phyloP scores from a whole-genome alignment of 2,113 vertebrate species.

The Barnardius zonarius region DNA sequence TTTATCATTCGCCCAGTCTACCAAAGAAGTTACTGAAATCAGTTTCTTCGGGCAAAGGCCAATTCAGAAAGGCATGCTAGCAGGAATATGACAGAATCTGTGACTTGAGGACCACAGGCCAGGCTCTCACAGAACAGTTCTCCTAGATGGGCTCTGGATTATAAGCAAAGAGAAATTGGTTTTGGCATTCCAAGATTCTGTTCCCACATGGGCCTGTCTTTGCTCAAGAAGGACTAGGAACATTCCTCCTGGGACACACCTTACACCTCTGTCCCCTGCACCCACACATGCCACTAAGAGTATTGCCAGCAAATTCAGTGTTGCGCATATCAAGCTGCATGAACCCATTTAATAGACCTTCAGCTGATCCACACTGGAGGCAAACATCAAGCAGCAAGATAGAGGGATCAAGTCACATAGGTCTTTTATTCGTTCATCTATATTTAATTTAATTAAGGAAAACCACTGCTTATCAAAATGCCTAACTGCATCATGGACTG shows the following conservation, averaged over 20 bases:
- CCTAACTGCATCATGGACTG: rapidly evolving
- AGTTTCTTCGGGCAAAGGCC: not conserved
- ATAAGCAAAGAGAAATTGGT: not conserved
- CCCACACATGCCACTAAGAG: not conserved
- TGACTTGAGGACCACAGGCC: not conserved
- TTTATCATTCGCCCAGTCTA: not conserved
- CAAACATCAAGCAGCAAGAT: not conserved
- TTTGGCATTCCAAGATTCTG: not conserved
- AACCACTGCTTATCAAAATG: not conserved
- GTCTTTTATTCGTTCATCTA: not conserved
- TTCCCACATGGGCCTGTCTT: not conserved
- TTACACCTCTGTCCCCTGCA: not conserved
- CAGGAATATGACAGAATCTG: not conserved
- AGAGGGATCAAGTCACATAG: not conserved
- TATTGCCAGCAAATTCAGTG: not conserved
- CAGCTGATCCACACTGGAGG: not conserved
- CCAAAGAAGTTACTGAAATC: not conserved
- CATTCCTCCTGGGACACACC: not conserved
- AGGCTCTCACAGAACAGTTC: not conserved
- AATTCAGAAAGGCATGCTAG: not conserved
- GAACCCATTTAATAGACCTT: not conserved
- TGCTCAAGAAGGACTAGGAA: not conserved
- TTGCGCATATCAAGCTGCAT: not conserved
- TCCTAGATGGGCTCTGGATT: not conserved
- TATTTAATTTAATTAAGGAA: not conserved